Evolutionary conservation across 2,888 invertebrate genomes (phyloP).

Genomic region (Incurvaria masculella): DNA sequence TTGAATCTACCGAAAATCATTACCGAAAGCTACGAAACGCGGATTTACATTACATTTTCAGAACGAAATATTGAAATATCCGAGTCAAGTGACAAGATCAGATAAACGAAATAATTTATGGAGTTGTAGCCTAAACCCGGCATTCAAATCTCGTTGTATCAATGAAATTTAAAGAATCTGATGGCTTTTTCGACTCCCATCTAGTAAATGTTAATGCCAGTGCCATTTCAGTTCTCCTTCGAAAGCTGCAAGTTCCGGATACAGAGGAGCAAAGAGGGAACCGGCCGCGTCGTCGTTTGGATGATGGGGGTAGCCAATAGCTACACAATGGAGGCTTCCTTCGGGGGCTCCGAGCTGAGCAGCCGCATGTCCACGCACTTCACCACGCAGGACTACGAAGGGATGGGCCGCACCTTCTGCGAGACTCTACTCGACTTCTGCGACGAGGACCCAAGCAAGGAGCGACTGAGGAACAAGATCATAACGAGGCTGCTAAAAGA

Average conservation of each 20-base stretch:
- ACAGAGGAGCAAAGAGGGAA: slow-evolving; percentile 92
- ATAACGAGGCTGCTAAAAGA: slow-evolving; percentile 73
- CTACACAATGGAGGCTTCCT: slow-evolving; percentile 94
- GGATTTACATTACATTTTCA: no score
- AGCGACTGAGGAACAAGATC: slow-evolving; percentile 75
- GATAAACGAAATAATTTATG: no score
- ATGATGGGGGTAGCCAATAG: slow-evolving; percentile 93
- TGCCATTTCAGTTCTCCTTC: slow-evolving; percentile 86
- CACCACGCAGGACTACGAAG: slow-evolving; percentile 60
- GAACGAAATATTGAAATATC: no score
- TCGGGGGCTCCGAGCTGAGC: slow-evolving; percentile 85
- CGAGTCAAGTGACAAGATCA: no score
- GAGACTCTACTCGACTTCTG: slow-evolving; percentile 91
- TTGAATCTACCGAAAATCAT: no score
- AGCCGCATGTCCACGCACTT: slow-evolving; percentile 83
- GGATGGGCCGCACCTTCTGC: slow-evolving; percentile 86
- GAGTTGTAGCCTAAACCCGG: no score
- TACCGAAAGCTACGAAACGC: no score
- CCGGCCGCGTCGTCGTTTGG: slow-evolving; percentile 93
- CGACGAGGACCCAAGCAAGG: slow-evolving; percentile 82
- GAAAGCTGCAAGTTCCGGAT: slow-evolving; percentile 93
- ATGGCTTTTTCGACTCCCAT: no score
- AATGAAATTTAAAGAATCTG: no score
- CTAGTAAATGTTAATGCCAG: no score
- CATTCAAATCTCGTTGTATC: no score